phyloP scores from a whole-genome alignment of 2,797 vertebrate species.

The Sitta carolinensis region DNA sequence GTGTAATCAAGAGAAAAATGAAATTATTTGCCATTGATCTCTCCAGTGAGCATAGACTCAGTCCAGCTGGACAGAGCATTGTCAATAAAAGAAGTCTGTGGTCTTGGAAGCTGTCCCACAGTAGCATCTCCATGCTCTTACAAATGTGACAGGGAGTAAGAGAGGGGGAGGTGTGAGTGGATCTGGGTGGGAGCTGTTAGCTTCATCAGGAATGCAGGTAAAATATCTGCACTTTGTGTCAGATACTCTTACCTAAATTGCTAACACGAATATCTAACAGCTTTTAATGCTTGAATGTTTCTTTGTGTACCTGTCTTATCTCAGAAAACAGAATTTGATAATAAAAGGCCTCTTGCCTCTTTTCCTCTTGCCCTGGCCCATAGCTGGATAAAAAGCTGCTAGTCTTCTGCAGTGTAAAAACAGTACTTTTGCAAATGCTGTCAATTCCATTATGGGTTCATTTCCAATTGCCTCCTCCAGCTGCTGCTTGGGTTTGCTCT shows the following conservation, averaged over 20 bases:
- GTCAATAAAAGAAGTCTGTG: background rate
- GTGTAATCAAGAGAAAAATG: background rate
- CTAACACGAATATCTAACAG: background rate
- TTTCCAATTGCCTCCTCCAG: background rate
- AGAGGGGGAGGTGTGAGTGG: background rate
- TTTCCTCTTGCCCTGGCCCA: background rate
- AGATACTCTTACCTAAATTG: conserved; percentile 10
- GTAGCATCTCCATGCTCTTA: background rate
- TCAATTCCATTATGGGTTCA: background rate
- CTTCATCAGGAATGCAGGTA: background rate
- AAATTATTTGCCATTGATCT: background rate
- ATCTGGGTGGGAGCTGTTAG: background rate
- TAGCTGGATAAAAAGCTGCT: background rate
- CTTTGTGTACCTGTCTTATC: background rate
- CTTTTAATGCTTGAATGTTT: conserved; percentile 15
- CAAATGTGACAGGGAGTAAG: background rate
- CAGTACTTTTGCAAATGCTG: background rate
- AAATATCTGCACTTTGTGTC: conserved; percentile 9
- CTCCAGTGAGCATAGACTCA: background rate
- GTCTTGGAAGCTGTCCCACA: background rate
- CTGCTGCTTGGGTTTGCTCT: background rate
- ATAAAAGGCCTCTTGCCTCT: background rate
- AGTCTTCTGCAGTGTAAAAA: background rate
- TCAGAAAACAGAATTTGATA: background rate
- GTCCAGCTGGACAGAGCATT: background rate